Evolutionary conservation across 2,888 invertebrate genomes (phyloP).

Genomic region (Conistra vaccinii): DNA sequence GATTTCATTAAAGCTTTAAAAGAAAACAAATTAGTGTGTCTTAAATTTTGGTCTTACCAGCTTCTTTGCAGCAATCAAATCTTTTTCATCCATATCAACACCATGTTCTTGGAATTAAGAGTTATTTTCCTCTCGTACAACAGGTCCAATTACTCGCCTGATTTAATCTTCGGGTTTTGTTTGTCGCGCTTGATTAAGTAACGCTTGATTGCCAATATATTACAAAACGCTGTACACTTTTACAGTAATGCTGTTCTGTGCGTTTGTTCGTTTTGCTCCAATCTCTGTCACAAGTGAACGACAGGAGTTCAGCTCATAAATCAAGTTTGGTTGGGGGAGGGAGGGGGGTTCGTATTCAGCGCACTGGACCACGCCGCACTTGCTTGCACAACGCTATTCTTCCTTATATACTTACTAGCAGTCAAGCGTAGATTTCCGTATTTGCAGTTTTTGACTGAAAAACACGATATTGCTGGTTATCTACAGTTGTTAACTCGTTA

Average conservation of each 20-base stretch:
- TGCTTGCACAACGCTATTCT: slow-evolving; percentile 45
- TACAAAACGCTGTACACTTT: slow-evolving; percentile 51
- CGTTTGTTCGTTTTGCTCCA: slow-evolving; percentile 56
- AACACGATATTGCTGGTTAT: not conserved
- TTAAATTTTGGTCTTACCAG: not conserved
- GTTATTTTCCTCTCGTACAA: not conserved
- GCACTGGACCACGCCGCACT: slow-evolving; percentile 54
- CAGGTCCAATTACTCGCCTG: slow-evolving; percentile 13
- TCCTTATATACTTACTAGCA: slow-evolving; percentile 32
- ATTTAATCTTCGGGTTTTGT: slow-evolving; percentile 44
- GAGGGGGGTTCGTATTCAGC: slow-evolving; percentile 6
- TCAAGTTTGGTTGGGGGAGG: slow-evolving; percentile 49
- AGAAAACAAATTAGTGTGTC: not conserved
- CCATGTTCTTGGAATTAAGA: not conserved
- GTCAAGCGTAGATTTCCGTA: slow-evolving; percentile 22
- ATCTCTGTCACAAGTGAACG: slow-evolving; percentile 61
- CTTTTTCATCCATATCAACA: not conserved
- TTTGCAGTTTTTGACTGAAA: slow-evolving; percentile 28
- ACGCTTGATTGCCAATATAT: slow-evolving; percentile 56
- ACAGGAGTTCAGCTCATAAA: slow-evolving; percentile 54
- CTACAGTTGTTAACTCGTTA: no score
- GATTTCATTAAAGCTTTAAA: not conserved
- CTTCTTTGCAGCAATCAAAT: slow-evolving; percentile 4
- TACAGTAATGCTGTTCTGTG: slow-evolving; percentile 29
- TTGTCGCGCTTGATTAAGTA: slow-evolving; percentile 52